These are phyloP conservation scores for Desmophyllum pertusum DNA, from an alignment of 92 coral and sea anemone species.

Conservation along the genomic window DNA sequence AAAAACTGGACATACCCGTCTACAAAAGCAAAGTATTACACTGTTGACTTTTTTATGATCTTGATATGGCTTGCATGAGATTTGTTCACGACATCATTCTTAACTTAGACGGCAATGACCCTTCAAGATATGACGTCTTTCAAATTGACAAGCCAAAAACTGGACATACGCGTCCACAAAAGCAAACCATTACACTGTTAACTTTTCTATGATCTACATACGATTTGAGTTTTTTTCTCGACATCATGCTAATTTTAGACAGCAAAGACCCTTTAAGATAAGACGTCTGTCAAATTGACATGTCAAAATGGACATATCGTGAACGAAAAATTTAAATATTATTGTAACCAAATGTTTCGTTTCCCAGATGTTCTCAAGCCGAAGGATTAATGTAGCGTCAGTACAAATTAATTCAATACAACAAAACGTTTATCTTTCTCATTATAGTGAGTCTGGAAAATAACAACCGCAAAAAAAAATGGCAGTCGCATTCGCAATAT, in stretches of 20 bases:
- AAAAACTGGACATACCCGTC: too few relatives aligned
- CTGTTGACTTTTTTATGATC: too few relatives aligned
- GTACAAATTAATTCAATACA: neutral
- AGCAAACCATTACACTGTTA: neutral
- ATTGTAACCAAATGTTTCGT: neutral
- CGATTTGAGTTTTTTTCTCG: neutral
- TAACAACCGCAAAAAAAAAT: neutral
- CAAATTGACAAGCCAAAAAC: too few relatives aligned
- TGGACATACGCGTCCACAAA: neutral
- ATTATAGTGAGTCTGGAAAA: neutral
- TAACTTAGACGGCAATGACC: too few relatives aligned
- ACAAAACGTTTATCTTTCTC: neutral
- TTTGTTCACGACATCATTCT: too few relatives aligned
- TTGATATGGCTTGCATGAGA: too few relatives aligned
- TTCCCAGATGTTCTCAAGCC: neutral
- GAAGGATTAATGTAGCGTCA: neutral
- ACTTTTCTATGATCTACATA: neutral
- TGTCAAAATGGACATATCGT: neutral
- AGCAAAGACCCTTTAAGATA: neutral
- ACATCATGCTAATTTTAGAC: neutral
- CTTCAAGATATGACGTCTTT: too few relatives aligned
- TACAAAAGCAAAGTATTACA: too few relatives aligned
- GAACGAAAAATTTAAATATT: neutral
- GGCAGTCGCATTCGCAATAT: neutral
- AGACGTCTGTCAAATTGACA: neutral